Evolutionary conservation across 2,797 vertebrate genomes (phyloP).

Genomic region (Acanthurus tractus): DNA sequence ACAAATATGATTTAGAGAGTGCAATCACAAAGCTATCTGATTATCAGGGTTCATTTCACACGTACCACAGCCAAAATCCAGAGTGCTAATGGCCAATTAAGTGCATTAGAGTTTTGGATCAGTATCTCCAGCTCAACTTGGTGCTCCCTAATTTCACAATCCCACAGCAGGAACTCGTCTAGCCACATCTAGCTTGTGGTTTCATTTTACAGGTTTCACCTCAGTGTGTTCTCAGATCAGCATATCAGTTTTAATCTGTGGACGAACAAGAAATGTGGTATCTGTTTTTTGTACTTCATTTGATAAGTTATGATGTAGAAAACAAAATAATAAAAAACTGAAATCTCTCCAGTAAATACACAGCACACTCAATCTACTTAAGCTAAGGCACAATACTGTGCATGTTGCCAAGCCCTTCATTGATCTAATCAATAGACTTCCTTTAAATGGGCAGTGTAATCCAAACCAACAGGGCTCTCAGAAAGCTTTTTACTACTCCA

Average conservation of each 20-base stretch:
- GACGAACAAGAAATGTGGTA: neutral
- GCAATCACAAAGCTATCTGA: slow-evolving; percentile 2
- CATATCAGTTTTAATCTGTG: slow-evolving; percentile 4
- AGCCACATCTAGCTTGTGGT: slow-evolving; percentile 1
- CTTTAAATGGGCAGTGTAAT: slow-evolving; percentile 40
- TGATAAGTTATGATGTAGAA: neutral
- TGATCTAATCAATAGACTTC: slow-evolving; percentile 46
- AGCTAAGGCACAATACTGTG: slow-evolving; percentile 14
- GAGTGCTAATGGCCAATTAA: slow-evolving; percentile 28
- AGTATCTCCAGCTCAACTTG: slow-evolving; percentile 7
- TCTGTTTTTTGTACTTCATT: neutral
- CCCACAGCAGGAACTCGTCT: neutral
- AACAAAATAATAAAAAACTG: slow-evolving; percentile 1
- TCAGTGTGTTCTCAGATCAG: slow-evolving; percentile 4
- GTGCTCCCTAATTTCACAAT: slow-evolving; percentile 21
- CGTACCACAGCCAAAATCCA: slow-evolving; percentile 19
- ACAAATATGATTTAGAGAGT: slow-evolving; percentile 17
- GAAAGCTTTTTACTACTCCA: slow-evolving; percentile 33
- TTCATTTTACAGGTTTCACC: slow-evolving; percentile 36
- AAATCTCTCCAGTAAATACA: no score
- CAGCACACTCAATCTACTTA: neutral
- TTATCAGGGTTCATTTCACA: slow-evolving; percentile 22
- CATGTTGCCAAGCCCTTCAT: slow-evolving; percentile 17
- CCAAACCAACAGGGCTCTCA: slow-evolving; percentile 26
- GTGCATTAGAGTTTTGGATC: slow-evolving; percentile 26